These are phyloP conservation scores for Morone chrysops DNA, from an alignment of 2,113 vertebrate genomes.

Conservation along the genomic window DNA sequence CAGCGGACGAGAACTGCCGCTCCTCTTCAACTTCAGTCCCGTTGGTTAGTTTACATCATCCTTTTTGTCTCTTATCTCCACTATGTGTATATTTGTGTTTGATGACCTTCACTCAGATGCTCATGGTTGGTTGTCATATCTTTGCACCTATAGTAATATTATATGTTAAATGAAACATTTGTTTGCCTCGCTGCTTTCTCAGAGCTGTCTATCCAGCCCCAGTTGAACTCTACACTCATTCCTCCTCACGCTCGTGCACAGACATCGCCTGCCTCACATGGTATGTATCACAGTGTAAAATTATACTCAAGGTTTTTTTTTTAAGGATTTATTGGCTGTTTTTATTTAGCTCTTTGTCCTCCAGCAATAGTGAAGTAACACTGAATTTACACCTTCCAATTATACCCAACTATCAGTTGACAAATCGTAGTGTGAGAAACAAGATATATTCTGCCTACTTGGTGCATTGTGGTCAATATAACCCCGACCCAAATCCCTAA, in stretches of 20 bases:
- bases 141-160: not conserved
- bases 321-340: not conserved
- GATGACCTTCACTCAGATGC: not conserved
- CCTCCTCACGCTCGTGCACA: constrained; percentile 91
- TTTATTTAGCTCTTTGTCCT: not conserved
- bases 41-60: constrained; percentile 83
- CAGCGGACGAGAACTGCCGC: constrained; percentile 91
- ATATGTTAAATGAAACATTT: constrained; percentile 8
- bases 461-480: not conserved
- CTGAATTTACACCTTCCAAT: not conserved
- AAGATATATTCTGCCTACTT: too few species aligned
- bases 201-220: constrained; percentile 94
- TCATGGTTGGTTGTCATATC: not conserved
- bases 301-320: not conserved
- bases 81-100: not conserved
- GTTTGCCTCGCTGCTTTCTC: constrained; percentile 38
- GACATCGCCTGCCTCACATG: constrained; percentile 87
- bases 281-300: constrained; percentile 68
- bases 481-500: too few species aligned
- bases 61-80: not conserved
- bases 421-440: not conserved
- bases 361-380: not conserved
- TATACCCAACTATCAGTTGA: not conserved
- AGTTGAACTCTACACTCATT: constrained; percentile 93
- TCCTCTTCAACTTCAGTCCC: constrained; percentile 94